Evolutionary conservation across 2,888 invertebrate genomes (phyloP).

Genomic region (Icerya purchasi): DNA sequence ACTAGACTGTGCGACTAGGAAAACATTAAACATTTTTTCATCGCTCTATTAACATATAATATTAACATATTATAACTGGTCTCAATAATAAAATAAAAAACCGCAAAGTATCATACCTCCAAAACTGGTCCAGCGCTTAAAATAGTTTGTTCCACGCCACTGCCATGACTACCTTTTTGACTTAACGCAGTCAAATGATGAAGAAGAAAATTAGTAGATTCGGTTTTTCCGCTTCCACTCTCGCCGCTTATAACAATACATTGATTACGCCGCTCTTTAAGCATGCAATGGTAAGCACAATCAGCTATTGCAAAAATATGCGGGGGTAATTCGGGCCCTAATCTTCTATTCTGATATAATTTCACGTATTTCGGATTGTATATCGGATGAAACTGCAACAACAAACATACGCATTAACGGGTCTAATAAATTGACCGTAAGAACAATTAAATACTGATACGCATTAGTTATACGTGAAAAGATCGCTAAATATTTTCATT

Average conservation of each 20-base stretch:
- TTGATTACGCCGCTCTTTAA: conserved; percentile 70
- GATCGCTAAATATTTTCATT: no score
- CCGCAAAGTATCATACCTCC: conserved; percentile 32
- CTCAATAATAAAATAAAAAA: neutral
- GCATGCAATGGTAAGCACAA: conserved; percentile 83
- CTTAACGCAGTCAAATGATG: conserved; percentile 87
- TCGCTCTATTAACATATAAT: no score
- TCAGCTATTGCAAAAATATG: conserved; percentile 94
- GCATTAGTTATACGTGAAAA: neutral
- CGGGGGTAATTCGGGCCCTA: conserved; percentile 79
- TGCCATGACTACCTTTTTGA: conserved; percentile 81
- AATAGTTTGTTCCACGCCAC: conserved; percentile 92
- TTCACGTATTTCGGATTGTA: conserved; percentile 95
- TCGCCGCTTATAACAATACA: conserved; percentile 92
- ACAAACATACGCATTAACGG: conserved; percentile 8
- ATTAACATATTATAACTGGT: neutral
- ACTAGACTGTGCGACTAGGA: conserved; percentile 6
- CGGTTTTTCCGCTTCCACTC: conserved; percentile 90
- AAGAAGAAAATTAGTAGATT: conserved; percentile 82
- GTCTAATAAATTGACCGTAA: neutral
- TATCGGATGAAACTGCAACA: conserved; percentile 67
- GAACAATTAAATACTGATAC: neutral
- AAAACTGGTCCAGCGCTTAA: conserved; percentile 86
- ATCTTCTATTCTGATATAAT: conserved; percentile 75
- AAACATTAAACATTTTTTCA: no score